phyloP scores from a whole-genome alignment of 2,797 vertebrate species.

The Gadopsis marmoratus region DNA sequence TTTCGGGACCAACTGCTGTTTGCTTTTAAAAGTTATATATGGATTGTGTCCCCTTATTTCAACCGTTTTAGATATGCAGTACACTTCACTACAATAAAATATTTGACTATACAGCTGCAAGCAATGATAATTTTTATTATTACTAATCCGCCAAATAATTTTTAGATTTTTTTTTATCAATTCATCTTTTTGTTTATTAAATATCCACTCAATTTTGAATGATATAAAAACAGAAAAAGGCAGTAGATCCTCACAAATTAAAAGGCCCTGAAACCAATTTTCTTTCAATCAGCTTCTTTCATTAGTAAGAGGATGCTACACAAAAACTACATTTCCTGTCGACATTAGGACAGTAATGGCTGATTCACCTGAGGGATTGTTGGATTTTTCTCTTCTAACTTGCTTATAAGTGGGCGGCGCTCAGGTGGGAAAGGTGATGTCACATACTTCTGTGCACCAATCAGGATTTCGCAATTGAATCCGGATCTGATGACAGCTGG shows the following conservation, averaged over 20 bases:
- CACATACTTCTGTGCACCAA: background rate
- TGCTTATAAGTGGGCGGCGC: background rate
- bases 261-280: background rate
- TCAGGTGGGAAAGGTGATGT: background rate
- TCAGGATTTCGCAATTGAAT: slow-evolving; percentile 1
- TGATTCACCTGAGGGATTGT: background rate
- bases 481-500: background rate
- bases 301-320: background rate
- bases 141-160: background rate
- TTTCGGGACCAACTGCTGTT: background rate
- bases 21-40: slow-evolving; percentile 3
- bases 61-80: slow-evolving; percentile 5
- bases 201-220: background rate
- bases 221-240: background rate
- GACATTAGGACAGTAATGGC: background rate
- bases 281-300: background rate
- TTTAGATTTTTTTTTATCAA: background rate
- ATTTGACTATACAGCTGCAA: background rate
- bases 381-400: background rate
- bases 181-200: background rate
- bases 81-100: background rate
- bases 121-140: background rate
- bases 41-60: background rate
- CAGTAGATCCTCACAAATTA: background rate
- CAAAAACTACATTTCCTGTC: background rate